phyloP scores from a whole-genome alignment of 2,797 vertebrate genomes.

The Manis javanica region DNA sequence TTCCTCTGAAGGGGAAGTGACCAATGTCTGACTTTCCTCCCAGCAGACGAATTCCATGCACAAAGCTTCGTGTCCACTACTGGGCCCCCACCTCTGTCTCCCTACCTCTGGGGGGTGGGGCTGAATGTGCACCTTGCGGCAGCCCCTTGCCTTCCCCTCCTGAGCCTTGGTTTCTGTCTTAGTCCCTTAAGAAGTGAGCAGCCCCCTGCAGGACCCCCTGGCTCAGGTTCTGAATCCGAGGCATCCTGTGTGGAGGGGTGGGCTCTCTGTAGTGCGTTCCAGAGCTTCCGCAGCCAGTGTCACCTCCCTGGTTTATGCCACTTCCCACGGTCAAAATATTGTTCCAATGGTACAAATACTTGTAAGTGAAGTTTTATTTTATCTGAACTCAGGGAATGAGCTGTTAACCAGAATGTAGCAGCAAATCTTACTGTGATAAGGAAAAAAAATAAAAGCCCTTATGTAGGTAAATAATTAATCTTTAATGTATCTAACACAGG shows the following conservation, averaged over 20 bases:
- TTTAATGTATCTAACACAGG: not conserved
- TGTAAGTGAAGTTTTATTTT: not conserved
- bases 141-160: not conserved
- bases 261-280: not conserved
- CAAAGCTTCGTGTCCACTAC: not conserved
- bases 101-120: not conserved
- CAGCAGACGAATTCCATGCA: slow-evolving; percentile 41
- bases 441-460: not conserved
- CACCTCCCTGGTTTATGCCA: not conserved
- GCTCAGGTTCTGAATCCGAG: not conserved
- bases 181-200: not conserved
- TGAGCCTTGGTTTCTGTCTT: not conserved
- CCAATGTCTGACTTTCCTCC: slow-evolving; percentile 68
- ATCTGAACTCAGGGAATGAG: not conserved
- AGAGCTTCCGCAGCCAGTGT: rapidly evolving
- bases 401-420: not conserved
- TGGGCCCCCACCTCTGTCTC: not conserved
- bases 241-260: rapidly evolving
- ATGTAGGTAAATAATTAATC: not conserved
- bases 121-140: rapidly evolving
- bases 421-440: not conserved
- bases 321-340: not conserved
- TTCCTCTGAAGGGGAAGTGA: slow-evolving; percentile 65
- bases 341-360: not conserved
- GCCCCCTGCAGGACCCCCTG: not conserved